Percentiles rank a stretch among this genome's conserved stretches.
phyloP scores from a whole-genome alignment of 2,888 invertebrate species.

The Lydus trimaculatus region DNA sequence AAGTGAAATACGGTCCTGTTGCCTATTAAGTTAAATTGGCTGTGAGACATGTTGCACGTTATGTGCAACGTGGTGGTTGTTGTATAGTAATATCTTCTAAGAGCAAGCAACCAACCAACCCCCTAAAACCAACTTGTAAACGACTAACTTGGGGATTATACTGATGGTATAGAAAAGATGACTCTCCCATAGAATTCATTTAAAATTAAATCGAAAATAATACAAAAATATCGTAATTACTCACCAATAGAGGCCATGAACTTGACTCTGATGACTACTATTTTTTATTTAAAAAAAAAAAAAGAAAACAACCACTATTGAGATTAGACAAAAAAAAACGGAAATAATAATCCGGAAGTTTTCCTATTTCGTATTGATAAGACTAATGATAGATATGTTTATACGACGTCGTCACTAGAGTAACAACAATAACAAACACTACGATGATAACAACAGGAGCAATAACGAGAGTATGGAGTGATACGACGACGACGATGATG shows the following conservation, averaged over 20 bases:
- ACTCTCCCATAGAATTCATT: too few species aligned
- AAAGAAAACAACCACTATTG: background rate
- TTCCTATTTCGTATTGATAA: background rate
- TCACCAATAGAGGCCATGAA: background rate
- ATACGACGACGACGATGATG: background rate
- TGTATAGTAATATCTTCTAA: background rate
- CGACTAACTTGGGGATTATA: background rate
- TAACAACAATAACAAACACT: background rate
- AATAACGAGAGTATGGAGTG: background rate
- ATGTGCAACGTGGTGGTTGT: constrained; percentile 7
- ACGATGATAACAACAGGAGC: background rate
- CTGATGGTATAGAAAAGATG: background rate
- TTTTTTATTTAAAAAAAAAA: background rate
- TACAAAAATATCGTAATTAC: background rate
- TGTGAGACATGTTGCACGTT: constrained; percentile 11
- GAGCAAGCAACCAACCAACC: background rate
- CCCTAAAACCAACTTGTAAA: too few species aligned
- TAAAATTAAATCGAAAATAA: too few species aligned
- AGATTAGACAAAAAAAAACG: background rate
- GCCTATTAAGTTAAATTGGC: constrained; percentile 6
- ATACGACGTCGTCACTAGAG: background rate
- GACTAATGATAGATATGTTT: background rate
- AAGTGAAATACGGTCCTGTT: constrained; percentile 1
- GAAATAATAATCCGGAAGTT: background rate
- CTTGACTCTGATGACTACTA: background rate